Evolutionary conservation across 2,797 vertebrate species (phyloP).

Genomic region (Mionectes olivaceus): DNA sequence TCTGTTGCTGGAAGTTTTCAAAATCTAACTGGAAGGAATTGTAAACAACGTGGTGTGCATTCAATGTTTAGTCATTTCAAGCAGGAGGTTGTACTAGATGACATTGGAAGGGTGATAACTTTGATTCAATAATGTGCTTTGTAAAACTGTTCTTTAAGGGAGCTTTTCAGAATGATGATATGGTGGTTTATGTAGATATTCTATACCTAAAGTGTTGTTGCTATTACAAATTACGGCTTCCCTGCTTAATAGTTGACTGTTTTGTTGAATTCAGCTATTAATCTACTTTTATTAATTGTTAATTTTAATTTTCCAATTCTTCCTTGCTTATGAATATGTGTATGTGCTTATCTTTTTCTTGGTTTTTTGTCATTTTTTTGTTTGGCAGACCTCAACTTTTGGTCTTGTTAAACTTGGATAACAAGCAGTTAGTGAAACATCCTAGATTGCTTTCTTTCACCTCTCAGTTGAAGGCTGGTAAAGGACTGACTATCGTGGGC

Average conservation of each 20-base stretch:
- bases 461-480: slow-evolving; percentile 94
- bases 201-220: neutral
- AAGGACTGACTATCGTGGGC: slow-evolving; percentile 93
- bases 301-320: neutral
- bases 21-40: neutral
- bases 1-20: neutral
- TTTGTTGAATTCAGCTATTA: neutral
- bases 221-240: neutral
- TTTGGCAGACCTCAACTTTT: slow-evolving; percentile 88
- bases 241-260: neutral
- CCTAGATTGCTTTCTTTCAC: slow-evolving; percentile 91
- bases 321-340: neutral
- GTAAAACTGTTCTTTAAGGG: neutral
- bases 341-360: neutral
- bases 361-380: neutral
- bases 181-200: neutral
- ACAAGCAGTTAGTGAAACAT: slow-evolving; percentile 87
- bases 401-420: slow-evolving; percentile 90
- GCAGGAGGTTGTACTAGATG: neutral
- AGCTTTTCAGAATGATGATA: neutral
- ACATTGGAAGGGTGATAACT: neutral
- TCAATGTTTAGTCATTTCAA: neutral
- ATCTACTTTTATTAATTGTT: neutral
- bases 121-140: neutral
- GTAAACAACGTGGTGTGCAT: neutral